Percentiles rank a stretch among this genome's conserved stretches.
phyloP scores from a whole-genome alignment of 2,113 vertebrate species.

The Leptosomus discolor region DNA sequence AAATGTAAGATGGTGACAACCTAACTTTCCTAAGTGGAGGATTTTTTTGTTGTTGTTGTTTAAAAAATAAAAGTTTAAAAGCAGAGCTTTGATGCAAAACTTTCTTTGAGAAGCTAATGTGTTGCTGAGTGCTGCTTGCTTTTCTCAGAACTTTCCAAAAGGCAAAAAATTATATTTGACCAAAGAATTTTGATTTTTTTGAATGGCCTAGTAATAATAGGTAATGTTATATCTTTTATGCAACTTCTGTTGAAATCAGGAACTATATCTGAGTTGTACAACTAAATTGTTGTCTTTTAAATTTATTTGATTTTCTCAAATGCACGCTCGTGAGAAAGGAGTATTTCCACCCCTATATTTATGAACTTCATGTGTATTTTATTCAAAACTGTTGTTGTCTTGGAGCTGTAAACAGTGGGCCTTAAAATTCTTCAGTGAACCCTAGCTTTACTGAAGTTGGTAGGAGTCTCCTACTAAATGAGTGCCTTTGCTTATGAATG shows the following conservation, averaged over 20 bases:
- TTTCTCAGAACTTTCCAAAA: neutral
- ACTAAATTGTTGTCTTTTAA: neutral
- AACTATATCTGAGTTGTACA: neutral
- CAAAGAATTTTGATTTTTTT: neutral
- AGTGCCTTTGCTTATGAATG: neutral
- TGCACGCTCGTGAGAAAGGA: neutral
- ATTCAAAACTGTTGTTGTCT: neutral
- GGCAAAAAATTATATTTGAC: neutral
- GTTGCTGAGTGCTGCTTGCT: neutral
- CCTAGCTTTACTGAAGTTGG: neutral
- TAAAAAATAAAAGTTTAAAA: slow-evolving; percentile 64
- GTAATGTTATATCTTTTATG: neutral
- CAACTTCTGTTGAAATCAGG: neutral
- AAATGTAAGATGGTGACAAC: slow-evolving; percentile 39
- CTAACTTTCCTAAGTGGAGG: slow-evolving; percentile 44
- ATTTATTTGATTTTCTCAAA: neutral
- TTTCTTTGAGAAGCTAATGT: slow-evolving; percentile 20
- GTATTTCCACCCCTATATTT: neutral
- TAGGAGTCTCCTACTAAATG: neutral
- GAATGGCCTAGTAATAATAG: neutral
- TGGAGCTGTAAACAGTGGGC: neutral
- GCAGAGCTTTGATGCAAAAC: slow-evolving; percentile 30
- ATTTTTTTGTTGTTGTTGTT: slow-evolving; percentile 8
- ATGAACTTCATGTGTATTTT: neutral
- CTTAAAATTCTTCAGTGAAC: neutral